Percentiles rank a stretch among this genome's conserved stretches.
phyloP scores from a whole-genome alignment of 2,888 invertebrate genomes.

The Parnassius smintheus region DNA sequence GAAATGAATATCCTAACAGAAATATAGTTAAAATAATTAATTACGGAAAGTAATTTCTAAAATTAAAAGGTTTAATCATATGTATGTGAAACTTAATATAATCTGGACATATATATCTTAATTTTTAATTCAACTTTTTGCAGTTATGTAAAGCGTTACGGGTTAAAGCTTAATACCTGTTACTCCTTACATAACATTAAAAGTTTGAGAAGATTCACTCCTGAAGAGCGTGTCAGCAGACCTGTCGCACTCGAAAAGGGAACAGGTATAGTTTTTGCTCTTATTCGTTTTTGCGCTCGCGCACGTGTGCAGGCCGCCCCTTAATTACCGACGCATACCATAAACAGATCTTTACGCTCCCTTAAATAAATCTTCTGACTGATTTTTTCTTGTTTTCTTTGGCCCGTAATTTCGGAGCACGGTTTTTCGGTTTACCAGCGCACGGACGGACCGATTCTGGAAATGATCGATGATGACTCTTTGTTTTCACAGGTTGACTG shows the following conservation, averaged over 20 bases:
- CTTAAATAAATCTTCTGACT: conserved; percentile 77
- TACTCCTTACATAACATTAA: neutral
- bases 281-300: conserved; percentile 69
- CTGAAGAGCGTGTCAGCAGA: conserved; percentile 73
- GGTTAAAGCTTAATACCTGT: neutral
- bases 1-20: too few species aligned
- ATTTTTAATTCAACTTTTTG: too few species aligned
- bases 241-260: conserved; percentile 70
- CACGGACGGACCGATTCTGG: conserved; percentile 46
- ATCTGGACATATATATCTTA: too few species aligned
- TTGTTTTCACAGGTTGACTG: conserved; percentile 73
- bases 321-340: conserved; percentile 81
- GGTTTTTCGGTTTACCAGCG: conserved; percentile 67
- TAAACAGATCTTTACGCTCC: conserved; percentile 82
- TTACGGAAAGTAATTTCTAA: too few species aligned
- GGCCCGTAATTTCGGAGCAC: conserved; percentile 68
- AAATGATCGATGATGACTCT: conserved; percentile 70
- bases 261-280: conserved; percentile 78
- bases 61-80: too few species aligned
- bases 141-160: neutral
- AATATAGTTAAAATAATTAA: too few species aligned
- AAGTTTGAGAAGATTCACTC: conserved; percentile 57
- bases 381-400: conserved; percentile 72
- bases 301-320: conserved; percentile 78
- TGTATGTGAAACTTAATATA: too few species aligned